Evolutionary conservation across 1,140 invertebrate genomes (phyloP), one percentile per base, ranked within the genome.

Genomic region (Psilanteris sp.): DNA sequence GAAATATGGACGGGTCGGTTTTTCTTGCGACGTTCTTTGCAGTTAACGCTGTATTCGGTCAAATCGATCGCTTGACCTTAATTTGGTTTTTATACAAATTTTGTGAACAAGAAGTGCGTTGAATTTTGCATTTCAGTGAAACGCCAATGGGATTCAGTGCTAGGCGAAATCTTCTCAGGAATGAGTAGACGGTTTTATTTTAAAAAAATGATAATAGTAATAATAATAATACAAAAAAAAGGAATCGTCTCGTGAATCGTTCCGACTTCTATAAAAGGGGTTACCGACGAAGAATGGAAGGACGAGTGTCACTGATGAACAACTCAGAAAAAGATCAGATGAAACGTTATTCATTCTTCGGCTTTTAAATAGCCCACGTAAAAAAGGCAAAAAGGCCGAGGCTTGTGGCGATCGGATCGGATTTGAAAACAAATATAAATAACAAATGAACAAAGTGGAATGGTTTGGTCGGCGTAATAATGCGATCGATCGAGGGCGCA

Each of bases 281-380:
- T 50, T 50, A 22, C 18, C 14, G 32, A 1, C 32, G 20, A 52
- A n/a, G 48, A 52, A 37, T 52, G 22, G 48, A 52, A 52, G 48
- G 48, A 52, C 32, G 32, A 52, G 10, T 52, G 32, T 52, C 32
- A 50, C 44, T 50, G 29, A 34, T 34, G 29, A 50, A 20, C 44
- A 5, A 32, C 7, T 18, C 11, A 22, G 8, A 36, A 37, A 24
- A 36, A 26, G 13, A 11, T 0, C 7, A 11, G 15, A 20, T 32
- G 14, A 48, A 48, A 48, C 24, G 31, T 36, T 36, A 52, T 37
- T 37, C 20, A 37, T 52, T 27, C 29, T 22, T 5, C 31, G 5
- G 1, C 26, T 9, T 36, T 22, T 50, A 11, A 50, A 34, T 24
- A 29, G 29, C 34, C 2, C 3, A 20, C 6, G n/a, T n/a, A n/a